Percentiles rank a stretch among this genome's conserved stretches.
Evolutionary conservation across 2,888 invertebrate species (phyloP).

Genomic region (Arenicola marina): DNA sequence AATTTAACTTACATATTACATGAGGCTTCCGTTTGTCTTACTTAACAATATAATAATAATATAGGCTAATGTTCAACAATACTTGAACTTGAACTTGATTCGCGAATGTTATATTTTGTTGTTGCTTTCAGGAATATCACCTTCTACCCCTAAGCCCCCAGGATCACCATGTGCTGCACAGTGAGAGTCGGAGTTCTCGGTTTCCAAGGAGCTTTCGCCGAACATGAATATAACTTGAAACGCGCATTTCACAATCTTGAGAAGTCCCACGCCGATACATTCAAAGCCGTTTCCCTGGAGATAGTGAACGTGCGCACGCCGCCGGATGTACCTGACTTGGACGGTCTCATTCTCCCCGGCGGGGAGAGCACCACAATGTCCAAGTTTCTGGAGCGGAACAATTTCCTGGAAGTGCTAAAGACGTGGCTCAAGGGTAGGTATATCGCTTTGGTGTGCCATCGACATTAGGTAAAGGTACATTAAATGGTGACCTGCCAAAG

Average conservation of each 20-base stretch:
- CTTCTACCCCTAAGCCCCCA: too few relatives aligned
- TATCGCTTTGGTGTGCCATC: too few relatives aligned
- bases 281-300: conserved; percentile 24
- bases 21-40: too few relatives aligned
- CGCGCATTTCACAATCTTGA: conserved; percentile 26
- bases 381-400: conserved; percentile 43
- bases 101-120: too few relatives aligned
- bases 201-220: conserved; percentile 52
- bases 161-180: too few relatives aligned
- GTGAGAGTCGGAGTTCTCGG: conserved; percentile 47
- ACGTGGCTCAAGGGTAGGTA: conserved; percentile 18
- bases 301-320: conserved; percentile 34
- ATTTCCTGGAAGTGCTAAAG: conserved; percentile 14
- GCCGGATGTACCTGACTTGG: conserved; percentile 31
- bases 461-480: too few relatives aligned
- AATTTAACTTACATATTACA: too few relatives aligned
- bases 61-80: too few relatives aligned
- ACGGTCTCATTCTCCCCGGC: conserved; percentile 53
- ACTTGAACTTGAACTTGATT: too few relatives aligned
- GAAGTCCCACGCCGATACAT: not conserved
- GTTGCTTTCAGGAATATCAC: too few relatives aligned
- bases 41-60: too few relatives aligned
- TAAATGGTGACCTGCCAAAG: too few relatives aligned
- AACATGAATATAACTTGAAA: conserved; percentile 43
- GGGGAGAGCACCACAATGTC: conserved; percentile 55